These are phyloP conservation scores for Pterobdella sp. DNA, from an alignment of 2,888 invertebrate species.

Conservation along the genomic window DNA sequence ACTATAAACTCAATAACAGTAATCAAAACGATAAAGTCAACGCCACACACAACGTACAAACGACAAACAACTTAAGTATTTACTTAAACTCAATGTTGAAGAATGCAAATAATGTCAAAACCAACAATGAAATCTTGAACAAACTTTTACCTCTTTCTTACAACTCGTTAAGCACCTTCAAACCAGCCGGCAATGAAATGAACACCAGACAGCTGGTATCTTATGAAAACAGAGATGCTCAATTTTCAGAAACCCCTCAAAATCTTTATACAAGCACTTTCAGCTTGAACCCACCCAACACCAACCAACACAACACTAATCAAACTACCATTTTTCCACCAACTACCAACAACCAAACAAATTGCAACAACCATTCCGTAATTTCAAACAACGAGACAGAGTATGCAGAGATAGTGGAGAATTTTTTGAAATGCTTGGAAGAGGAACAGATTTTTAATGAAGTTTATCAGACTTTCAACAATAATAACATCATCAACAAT, in stretches of 20 bases:
- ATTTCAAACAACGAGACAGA: conserved; percentile 8
- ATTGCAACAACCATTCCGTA: neutral
- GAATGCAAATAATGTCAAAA: neutral
- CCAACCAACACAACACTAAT: neutral
- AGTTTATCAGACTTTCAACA: neutral
- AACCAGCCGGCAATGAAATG: too few relatives aligned
- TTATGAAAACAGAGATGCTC: too few relatives aligned
- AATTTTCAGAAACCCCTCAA: too few relatives aligned
- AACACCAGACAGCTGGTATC: too few relatives aligned
- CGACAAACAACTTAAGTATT: too few relatives aligned
- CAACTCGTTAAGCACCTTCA: too few relatives aligned
- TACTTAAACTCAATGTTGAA: neutral
- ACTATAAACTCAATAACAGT: too few relatives aligned
- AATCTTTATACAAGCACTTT: too few relatives aligned
- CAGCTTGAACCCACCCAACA: too few relatives aligned
- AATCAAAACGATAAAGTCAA: too few relatives aligned
- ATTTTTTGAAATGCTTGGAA: conserved; percentile 24
- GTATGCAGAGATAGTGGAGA: conserved; percentile 18
- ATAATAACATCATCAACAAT: neutral
- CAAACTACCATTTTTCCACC: neutral
- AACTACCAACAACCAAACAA: neutral
- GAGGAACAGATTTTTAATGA: neutral
- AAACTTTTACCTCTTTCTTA: neutral
- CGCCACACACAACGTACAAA: too few relatives aligned
- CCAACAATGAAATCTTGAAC: neutral